These are phyloP conservation scores for Cyrtorhinus lividipennis DNA, from an alignment of 1,140 invertebrate genomes.

Conservation along the genomic window DNA sequence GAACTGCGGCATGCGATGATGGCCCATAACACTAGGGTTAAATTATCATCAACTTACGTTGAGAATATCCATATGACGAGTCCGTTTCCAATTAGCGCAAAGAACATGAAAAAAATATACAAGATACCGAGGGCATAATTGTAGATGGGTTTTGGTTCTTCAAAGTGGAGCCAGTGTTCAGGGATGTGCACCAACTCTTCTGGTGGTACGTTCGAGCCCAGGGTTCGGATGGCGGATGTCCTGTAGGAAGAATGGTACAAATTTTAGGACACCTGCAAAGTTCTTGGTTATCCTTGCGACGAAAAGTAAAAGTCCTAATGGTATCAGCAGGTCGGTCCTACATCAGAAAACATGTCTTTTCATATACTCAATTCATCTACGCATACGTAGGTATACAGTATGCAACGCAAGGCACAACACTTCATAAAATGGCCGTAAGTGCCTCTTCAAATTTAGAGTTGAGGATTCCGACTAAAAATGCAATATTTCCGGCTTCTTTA, in stretches of 20 bases:
- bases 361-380: background rate
- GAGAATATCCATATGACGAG: constrained; percentile 80
- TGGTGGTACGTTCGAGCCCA: constrained; percentile 53
- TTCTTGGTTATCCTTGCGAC: no score
- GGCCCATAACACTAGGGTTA: background rate
- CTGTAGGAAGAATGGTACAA: background rate
- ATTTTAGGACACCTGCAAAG: no score
- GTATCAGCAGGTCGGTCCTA: background rate
- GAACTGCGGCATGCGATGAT: background rate
- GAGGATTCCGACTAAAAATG: no score
- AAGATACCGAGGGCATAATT: constrained; percentile 68
- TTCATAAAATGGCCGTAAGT: no score
- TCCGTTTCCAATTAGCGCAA: constrained; percentile 67
- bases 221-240: background rate
- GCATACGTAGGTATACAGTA: background rate
- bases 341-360: background rate
- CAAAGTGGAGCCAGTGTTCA: constrained; percentile 65
- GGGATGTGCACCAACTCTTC: constrained; percentile 61
- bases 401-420: no score
- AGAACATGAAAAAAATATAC: constrained; percentile 63
- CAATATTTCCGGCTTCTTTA: no score
- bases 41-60: constrained; percentile 39
- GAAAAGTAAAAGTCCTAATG: no score
- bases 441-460: no score
- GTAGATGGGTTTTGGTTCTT: constrained; percentile 62